Percentiles rank a stretch among this genome's conserved stretches.
Conservation (phyloP, 2,797 vertebrate species). For the Manis javanica region DNA sequence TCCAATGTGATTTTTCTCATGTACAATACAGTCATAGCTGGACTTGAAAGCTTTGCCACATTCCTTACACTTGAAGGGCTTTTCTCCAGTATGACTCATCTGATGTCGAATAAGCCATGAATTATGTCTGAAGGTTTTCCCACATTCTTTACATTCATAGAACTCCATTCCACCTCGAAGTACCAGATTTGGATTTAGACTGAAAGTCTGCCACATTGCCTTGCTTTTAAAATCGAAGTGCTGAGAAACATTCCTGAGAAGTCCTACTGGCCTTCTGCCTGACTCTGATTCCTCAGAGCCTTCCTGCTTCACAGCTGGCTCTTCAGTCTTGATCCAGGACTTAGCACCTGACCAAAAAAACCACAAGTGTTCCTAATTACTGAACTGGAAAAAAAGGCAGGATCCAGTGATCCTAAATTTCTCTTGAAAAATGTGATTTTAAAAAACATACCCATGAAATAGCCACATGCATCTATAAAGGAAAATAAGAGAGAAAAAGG, state of each 20-base stretch:
- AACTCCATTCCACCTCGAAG: slow-evolving; percentile 65
- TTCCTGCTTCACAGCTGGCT: neutral
- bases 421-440: neutral
- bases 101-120: neutral
- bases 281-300: neutral
- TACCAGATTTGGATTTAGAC: slow-evolving; percentile 46
- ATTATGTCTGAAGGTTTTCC: slow-evolving; percentile 32
- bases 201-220: neutral
- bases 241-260: fast-evolving
- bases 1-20: slow-evolving; percentile 53
- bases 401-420: neutral
- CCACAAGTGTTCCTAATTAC: neutral
- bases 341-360: slow-evolving; percentile 23
- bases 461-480: neutral
- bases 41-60: slow-evolving; percentile 70
- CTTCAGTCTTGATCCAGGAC: neutral
- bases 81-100: slow-evolving; percentile 48
- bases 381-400: neutral
- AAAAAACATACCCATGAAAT: neutral
- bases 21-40: slow-evolving; percentile 50
- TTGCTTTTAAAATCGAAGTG: neutral
- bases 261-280: fast-evolving
- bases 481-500: neutral
- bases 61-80: slow-evolving; percentile 54
- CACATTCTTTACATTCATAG: slow-evolving; percentile 54